Evolutionary conservation across 2,797 vertebrate genomes (phyloP).

Genomic region (Limnodromus scolopaceus): DNA sequence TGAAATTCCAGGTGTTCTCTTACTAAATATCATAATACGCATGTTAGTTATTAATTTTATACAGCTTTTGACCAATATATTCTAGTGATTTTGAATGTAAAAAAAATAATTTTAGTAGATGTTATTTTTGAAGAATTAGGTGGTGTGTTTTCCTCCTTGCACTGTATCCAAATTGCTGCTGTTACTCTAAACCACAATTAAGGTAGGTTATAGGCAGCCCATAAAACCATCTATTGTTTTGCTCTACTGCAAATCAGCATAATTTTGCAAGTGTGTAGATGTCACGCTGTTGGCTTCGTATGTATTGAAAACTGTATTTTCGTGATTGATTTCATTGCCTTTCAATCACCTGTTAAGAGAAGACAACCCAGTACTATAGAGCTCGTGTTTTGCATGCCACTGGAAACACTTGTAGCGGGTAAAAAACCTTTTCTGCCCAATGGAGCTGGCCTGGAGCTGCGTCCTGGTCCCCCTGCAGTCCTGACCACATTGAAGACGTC

Average conservation of each 20-base stretch:
- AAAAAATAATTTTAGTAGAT: neutral
- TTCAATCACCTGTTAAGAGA: neutral
- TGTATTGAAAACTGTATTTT: neutral
- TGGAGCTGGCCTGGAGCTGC: neutral
- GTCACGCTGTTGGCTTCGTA: neutral
- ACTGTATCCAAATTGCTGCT: neutral
- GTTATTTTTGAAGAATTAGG: neutral
- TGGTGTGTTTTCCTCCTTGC: neutral
- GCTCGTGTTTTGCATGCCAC: neutral
- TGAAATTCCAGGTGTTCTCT: neutral
- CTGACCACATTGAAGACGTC: neutral
- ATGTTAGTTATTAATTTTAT: neutral
- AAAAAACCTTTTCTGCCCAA: neutral
- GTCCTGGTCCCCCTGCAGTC: neutral
- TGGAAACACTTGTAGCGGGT: neutral
- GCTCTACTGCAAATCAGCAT: neutral
- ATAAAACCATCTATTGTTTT: neutral
- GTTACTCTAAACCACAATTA: neutral
- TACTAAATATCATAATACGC: neutral
- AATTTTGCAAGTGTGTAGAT: neutral
- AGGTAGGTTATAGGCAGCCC: neutral
- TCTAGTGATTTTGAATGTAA: neutral
- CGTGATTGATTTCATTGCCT: neutral
- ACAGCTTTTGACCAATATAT: neutral
- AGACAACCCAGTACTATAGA: neutral